These are phyloP conservation scores for Caenorhabditis sp. DNA, from an alignment of 2,888 invertebrate genomes.

Conservation along the genomic window DNA sequence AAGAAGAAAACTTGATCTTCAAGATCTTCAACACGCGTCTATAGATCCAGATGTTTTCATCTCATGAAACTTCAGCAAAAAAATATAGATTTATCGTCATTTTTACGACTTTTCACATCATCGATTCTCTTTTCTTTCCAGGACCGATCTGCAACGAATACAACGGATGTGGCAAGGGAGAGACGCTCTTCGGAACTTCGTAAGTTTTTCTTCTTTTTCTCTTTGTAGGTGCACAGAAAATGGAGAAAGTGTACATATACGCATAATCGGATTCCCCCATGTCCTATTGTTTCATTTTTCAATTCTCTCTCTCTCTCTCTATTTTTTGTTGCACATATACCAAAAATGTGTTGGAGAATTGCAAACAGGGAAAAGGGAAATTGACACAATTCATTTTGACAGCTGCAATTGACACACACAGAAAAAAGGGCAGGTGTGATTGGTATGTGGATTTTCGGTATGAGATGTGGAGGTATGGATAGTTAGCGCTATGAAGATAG, in stretches of 20 bases:
- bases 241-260: not conserved
- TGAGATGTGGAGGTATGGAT: not conserved
- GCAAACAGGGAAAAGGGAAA: constrained; percentile 16
- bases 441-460: not conserved
- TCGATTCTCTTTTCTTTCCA: constrained; percentile 37
- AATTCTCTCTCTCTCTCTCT: not conserved
- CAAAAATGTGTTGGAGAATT: constrained; percentile 8
- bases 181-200: constrained; percentile 72
- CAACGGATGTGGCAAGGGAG: constrained; percentile 75
- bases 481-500: too few species aligned
- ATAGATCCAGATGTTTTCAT: constrained; percentile 46
- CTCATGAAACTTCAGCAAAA: constrained; percentile 17
- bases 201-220: constrained; percentile 63
- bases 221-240: not conserved
- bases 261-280: constrained; percentile 29
- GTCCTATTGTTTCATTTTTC: not conserved
- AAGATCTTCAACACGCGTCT: not conserved
- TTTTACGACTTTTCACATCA: constrained; percentile 29
- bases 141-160: constrained; percentile 78
- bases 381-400: constrained; percentile 59
- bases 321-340: too few species aligned
- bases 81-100: constrained; percentile 27
- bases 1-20: constrained; percentile 23
- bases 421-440: constrained; percentile 26
- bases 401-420: constrained; percentile 46